Percentiles rank a stretch among this genome's conserved stretches.
Conservation (phyloP, 2,113 vertebrate species). For the Herpetotheres cachinnans region DNA sequence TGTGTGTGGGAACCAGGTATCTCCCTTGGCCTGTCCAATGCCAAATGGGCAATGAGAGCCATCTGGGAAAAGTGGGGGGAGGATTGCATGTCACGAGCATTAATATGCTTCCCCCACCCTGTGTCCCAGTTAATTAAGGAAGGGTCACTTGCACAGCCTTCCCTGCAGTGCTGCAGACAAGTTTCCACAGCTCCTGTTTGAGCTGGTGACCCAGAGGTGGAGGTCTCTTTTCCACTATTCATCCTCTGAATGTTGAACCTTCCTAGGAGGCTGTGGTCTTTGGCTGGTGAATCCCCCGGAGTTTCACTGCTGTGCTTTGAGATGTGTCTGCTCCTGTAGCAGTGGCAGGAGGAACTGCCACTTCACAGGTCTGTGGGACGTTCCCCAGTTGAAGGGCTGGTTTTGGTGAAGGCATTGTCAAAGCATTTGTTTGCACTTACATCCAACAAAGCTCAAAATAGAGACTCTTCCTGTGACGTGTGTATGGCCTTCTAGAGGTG, state of each 20-base stretch:
- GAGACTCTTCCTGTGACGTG: background rate
- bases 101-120: background rate
- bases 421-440: background rate
- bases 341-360: background rate
- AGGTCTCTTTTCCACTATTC: background rate
- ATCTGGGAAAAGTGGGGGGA: background rate
- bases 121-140: background rate
- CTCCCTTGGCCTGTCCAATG: background rate
- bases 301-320: fast-evolving
- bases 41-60: background rate
- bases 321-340: background rate
- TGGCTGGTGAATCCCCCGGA: too few species aligned
- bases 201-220: background rate
- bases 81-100: background rate
- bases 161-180: background rate
- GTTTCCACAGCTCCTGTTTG: background rate
- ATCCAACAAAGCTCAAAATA: background rate
- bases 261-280: background rate
- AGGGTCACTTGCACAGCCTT: background rate
- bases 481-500: background rate
- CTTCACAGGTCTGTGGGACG: background rate
- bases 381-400: background rate
- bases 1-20: background rate
- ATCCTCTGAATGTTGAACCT: background rate
- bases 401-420: background rate